Evolutionary conservation across 2,797 vertebrate genomes (phyloP), one percentile per base, ranked within the genome.

Genomic region (Pithecia hirsuta): DNA sequence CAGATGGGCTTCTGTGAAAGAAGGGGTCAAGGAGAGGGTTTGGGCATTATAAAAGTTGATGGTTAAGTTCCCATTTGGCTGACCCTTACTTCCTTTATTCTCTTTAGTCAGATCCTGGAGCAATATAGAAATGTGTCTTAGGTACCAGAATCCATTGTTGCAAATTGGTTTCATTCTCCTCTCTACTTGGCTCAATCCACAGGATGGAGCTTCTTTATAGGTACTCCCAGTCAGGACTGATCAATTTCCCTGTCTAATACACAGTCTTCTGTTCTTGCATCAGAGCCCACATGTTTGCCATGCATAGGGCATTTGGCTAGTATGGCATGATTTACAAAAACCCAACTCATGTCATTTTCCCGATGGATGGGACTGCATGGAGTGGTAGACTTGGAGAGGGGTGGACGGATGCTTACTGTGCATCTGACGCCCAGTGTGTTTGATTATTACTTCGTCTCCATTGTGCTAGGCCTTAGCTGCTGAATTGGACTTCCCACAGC

Each of bases 281-380:
- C 67, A 14, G 46, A 50, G 14, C 10, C 39, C 46, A 61, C 0
- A 7, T 10, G 89, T 55, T 55, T n/a, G 19, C 26, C 6, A 9
- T 0, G 12, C 46, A 30, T 3, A 44, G 3, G n/a, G 7, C 17
- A 4, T 57, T 44, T 80, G 30, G 10, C n/a, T 33, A 19, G 14
- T 0, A 1, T 1, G 39, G 17, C 36, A 11, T 10, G 30, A 24
- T 70, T 89, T 39, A 26, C 44, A 72, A 64, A 50, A 15, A 39
- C 20, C 19, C 48, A 85, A 15, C 39, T 79, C 44, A 30, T 10
- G 1, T 26, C 8, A 4, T 33, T 41, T 78, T 90, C 70, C 41
- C 15, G 4, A 0, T 5, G 24, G 50, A 14, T 75, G 39, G 13
- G 17, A 14, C 4, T 13, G 5, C 2, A 0, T 24, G 55, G 9